Evolutionary conservation across 2,113 vertebrate species (phyloP), one percentile per base, ranked within the genome.

Genomic region (Melierax canorus): DNA sequence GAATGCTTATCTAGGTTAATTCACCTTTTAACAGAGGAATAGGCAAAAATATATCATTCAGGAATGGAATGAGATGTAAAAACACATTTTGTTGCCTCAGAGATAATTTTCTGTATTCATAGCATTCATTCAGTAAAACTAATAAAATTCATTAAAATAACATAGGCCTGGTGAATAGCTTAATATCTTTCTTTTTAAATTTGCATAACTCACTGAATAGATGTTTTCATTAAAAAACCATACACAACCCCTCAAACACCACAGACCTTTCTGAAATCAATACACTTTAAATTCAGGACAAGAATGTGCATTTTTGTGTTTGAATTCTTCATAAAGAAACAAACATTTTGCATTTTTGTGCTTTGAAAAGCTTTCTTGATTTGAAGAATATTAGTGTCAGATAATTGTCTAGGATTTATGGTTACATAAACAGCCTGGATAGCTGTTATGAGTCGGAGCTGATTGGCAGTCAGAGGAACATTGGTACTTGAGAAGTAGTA

Each of bases 241-340:
- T 27, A 32, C 7, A 24, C 10, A 63, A 6, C 1, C 3, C 8
- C 7, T 4, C 6, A 46, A 7, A 55, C 7, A 32, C 4, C 27
- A 60, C 24, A 39, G 51, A 51, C 20, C n/a, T 73, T 39, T 45
- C 43, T 85, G 21, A 83, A 94, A 81, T 53, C 16, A 53, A 15
- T 74, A 12, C 4, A 14, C 14, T 66, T 86, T 1, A 5, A 60
- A 80, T 71, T 79, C 27, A n/a, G 15, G 36, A 58, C 12, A 88
- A 10, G 18, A 59, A 29, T 46, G 3, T 76, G 16, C 64, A 12
- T 59, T 72, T 56, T 69, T 73, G 10, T 60, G 26, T 66, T 73
- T 60, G 15, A 58, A n/a, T 87, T 79, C 13, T 71, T 67, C 15
- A 32, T 62, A 10, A 30, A 60, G 15, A 72, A 76, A 29, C 4